Base-by-base conservation (phyloP, 2,113 vertebrate genomes). In the Dolichallabes microphthalmus region DNA sequence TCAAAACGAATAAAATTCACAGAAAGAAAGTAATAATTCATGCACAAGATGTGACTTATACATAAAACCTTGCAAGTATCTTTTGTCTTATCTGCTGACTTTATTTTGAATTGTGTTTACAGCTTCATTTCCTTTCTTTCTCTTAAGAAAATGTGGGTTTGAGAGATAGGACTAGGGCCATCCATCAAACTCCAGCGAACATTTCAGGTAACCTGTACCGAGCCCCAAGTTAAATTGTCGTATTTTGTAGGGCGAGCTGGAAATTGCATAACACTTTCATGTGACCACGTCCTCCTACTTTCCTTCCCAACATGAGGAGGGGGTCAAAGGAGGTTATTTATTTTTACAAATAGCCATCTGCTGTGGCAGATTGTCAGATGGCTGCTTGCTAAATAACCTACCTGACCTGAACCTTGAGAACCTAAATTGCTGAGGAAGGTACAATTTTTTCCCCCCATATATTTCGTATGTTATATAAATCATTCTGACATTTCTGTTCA, bases 261-360 rank as follows among this genome's bases (percentile, higher is more conserved):
- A 82, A 92, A 90, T 87, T 85, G 75, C 81, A 75, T 78, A 86
- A 86, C 60, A 86, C n/a, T 84, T 87, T 88, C 71, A 82, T 78
- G 79, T 74, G 83, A 74, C 79, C 32, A 35, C 55, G 81, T 87
- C 82, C 57, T 80, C 81, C 68, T 84, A 75, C 60, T 86, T 87
- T 86, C 27, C 66, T 80, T 55, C 63, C 60, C 58, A 80, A 58
- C 81, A 79, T 50, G 39, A 50, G 45, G 58, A 74, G 78, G 80
- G 80, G 80, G 84, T 73, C 61, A 82, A 84, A 85, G 83, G 84
- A 83, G 87, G 85, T 89, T 87, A 89, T 89, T 88, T 91, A 88
- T 90, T 90, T 90, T 53, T 87, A 90, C 89, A 90, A 90, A 90
- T 88, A 35, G 82, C 90, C 92, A 92, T 93, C 91, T 92, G 92